Evolutionary conservation across 2,888 invertebrate genomes (phyloP).

Genomic region (Calephelis perditalis): DNA sequence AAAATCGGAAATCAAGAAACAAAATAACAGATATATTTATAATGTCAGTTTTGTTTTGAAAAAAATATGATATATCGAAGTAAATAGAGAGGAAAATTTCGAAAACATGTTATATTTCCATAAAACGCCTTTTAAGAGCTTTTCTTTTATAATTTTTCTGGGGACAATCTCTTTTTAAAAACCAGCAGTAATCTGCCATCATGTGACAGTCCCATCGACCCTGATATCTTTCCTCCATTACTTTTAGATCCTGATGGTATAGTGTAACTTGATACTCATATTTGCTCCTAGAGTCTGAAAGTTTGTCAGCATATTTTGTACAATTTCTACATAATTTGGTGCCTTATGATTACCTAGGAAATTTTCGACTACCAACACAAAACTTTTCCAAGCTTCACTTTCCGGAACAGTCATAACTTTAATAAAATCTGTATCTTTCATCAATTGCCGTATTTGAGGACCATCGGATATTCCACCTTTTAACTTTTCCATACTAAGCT

Average conservation of each 20-base stretch:
- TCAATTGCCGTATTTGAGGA: slow-evolving; percentile 9
- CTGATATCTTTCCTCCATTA: too few relatives aligned
- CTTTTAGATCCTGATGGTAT: neutral
- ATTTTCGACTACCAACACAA: slow-evolving; percentile 7
- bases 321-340: slow-evolving; percentile 16
- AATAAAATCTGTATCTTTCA: slow-evolving; percentile 3
- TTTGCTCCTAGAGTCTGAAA: slow-evolving; percentile 6
- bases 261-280: slow-evolving; percentile 9
- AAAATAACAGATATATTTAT: too few relatives aligned
- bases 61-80: too few relatives aligned
- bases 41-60: too few relatives aligned
- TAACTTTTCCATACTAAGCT: slow-evolving; percentile 14
- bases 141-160: too few relatives aligned
- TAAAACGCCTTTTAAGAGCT: too few relatives aligned
- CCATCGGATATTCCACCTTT: slow-evolving; percentile 14
- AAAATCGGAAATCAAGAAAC: too few relatives aligned
- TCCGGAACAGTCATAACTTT: slow-evolving; percentile 7
- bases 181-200: too few relatives aligned
- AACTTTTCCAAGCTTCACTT: slow-evolving; percentile 4
- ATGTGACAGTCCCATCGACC: too few relatives aligned
- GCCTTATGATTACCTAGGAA: slow-evolving; percentile 16
- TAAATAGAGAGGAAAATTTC: too few relatives aligned
- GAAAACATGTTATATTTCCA: too few relatives aligned
- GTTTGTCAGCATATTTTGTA: slow-evolving; percentile 5
- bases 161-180: too few relatives aligned